These are phyloP conservation scores for Chelon labrosus DNA, from an alignment of 2,797 vertebrate species.

Conservation along the genomic window DNA sequence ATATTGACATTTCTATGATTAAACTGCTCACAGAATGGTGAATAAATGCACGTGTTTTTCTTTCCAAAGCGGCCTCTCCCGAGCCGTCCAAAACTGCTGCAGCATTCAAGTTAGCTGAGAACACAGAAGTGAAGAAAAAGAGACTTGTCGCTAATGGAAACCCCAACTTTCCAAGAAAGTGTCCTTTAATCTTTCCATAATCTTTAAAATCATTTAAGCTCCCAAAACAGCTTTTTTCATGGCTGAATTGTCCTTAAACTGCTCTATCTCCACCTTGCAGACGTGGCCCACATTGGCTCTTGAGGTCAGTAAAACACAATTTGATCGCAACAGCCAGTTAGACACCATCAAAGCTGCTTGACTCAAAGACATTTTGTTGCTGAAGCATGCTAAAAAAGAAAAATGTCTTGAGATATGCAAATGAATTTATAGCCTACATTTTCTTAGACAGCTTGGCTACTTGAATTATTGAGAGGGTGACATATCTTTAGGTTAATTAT, in stretches of 20 bases:
- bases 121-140: slow-evolving; percentile 4
- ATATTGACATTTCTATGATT: slow-evolving; percentile 51
- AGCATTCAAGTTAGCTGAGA: background rate
- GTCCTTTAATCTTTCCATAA: background rate
- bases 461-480: slow-evolving; percentile 71
- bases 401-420: slow-evolving; percentile 38
- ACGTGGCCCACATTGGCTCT: slow-evolving; percentile 18
- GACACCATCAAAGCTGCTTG: slow-evolving; percentile 42
- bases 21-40: slow-evolving; percentile 23
- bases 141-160: too few species aligned
- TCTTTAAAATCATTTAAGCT: background rate
- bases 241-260: background rate
- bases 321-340: background rate
- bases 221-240: background rate
- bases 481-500: slow-evolving; percentile 74
- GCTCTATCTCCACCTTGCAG: slow-evolving; percentile 29
- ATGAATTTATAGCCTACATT: slow-evolving; percentile 52
- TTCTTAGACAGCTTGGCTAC: slow-evolving; percentile 61
- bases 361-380: slow-evolving; percentile 33
- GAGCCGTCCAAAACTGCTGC: slow-evolving; percentile 15
- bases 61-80: slow-evolving; percentile 38
- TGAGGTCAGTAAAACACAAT: slow-evolving; percentile 4
- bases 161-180: background rate
- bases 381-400: slow-evolving; percentile 32
- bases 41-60: slow-evolving; percentile 46